phyloP scores from a whole-genome alignment of 2,113 vertebrate genomes.

The Passer montanus region DNA sequence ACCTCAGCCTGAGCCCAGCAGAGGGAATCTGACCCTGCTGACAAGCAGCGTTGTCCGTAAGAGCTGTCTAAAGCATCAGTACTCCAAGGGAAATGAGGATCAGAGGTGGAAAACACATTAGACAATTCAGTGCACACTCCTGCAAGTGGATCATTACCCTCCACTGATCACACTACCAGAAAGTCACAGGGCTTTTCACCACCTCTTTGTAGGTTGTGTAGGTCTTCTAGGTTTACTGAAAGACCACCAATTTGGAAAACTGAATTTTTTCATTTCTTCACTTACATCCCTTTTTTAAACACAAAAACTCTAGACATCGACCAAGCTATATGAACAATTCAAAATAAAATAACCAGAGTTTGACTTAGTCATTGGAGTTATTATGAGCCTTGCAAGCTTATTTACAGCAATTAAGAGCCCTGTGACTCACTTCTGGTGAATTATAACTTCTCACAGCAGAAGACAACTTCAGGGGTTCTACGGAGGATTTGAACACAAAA shows the following conservation, averaged over 20 bases:
- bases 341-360: not conserved
- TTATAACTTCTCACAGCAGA: not conserved
- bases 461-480: not conserved
- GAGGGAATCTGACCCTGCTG: not conserved
- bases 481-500: not conserved
- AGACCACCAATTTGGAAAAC: not conserved
- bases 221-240: not conserved
- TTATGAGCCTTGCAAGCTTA: not conserved
- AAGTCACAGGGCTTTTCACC: not conserved
- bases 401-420: constrained; percentile 7
- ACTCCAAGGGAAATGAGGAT: not conserved
- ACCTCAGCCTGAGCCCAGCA: not conserved
- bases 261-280: not conserved
- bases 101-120: not conserved
- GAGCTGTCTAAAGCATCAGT: not conserved
- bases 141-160: not conserved
- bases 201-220: not conserved
- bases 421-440: not conserved
- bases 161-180: not conserved
- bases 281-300: not conserved
- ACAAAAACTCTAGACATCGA: not conserved
- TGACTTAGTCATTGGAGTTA: not conserved
- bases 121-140: not conserved
- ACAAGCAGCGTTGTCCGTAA: not conserved
- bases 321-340: not conserved